Evolutionary conservation across 2,113 vertebrate species (phyloP).

Genomic region (Martes martes): DNA sequence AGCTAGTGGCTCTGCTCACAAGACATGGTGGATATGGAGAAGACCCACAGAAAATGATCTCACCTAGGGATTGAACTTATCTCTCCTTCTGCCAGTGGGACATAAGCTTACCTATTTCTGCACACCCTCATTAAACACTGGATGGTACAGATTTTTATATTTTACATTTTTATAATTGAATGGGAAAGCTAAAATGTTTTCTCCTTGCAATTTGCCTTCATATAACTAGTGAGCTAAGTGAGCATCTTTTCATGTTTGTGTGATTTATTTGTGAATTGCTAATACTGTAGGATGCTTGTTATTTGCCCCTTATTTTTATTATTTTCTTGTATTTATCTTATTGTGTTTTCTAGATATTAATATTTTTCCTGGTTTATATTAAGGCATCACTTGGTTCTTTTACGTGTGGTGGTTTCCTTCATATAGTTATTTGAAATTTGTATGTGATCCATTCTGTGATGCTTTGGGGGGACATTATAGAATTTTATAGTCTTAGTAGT

Average conservation of each 20-base stretch:
- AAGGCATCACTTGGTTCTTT: background rate
- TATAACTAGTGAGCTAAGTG: background rate
- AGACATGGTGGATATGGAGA: background rate
- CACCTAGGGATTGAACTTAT: background rate
- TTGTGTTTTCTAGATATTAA: background rate
- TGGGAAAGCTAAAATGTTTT: background rate
- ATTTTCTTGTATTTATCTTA: background rate
- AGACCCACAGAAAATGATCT: background rate
- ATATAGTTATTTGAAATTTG: background rate
- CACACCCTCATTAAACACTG: background rate
- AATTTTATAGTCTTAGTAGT: background rate
- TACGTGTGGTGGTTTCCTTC: background rate
- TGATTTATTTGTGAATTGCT: background rate
- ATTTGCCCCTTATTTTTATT: background rate
- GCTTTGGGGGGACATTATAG: background rate
- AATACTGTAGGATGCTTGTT: background rate
- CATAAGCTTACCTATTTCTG: background rate
- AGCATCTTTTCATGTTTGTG: background rate
- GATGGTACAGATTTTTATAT: background rate
- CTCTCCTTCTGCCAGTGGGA: background rate
- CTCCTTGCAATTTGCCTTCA: background rate
- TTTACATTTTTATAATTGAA: background rate
- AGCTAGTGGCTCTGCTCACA: background rate
- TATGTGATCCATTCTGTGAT: background rate
- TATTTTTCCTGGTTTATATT: background rate